Evolutionary conservation across 2,113 vertebrate genomes (phyloP), one percentile per base, ranked within the genome.

Genomic region (Sarotherodon lohbergeri): DNA sequence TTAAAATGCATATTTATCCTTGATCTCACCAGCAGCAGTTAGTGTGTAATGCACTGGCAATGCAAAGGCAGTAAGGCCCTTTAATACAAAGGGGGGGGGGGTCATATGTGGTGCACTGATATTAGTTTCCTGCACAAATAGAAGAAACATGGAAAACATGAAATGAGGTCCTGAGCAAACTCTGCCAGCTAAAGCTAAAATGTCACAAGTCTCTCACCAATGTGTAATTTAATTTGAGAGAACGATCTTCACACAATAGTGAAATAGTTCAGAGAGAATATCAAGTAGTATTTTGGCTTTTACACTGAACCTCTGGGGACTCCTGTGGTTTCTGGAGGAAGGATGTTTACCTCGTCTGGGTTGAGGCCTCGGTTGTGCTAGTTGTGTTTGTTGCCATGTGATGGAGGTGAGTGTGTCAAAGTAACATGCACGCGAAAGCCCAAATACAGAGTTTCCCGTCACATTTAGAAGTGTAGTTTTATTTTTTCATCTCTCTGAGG

Each of bases 221-320:
- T 39, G 5, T 39, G 3, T 22, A 3, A 39, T 68, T 68, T 68
- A 7, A 41, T 68, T 41, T 14, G 34, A 9, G 63, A 71, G 63
- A 24, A 0, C 14, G 11, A 14, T 68, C 36, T 14, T 71, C n/a
- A 71, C 0, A 9, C n/a, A 24, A 43, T 22, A 41, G 36, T 41
- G 63, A 41, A 68, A 68, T 41, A 43, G 11, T 9, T 41, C 19
- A 39, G 36, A 41, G 19, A 2, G 36, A n/a, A 71, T 71, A 3
- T 71, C 36, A 6, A 0, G 2, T 6, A 3, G 0, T 43, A 24
- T 39, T 68, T 66, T 39, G 0, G 1, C 66, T 71, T 24, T 24
- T 14, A 24, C 36, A 5, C 36, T 0, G 36, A 71, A 41, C 63
- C n/a, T 41, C 66, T 0, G n/a, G 19, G 63, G 4, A 2, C 19